Conservation (phyloP, 2,113 vertebrate species). For the Malurus melanocephalus region DNA sequence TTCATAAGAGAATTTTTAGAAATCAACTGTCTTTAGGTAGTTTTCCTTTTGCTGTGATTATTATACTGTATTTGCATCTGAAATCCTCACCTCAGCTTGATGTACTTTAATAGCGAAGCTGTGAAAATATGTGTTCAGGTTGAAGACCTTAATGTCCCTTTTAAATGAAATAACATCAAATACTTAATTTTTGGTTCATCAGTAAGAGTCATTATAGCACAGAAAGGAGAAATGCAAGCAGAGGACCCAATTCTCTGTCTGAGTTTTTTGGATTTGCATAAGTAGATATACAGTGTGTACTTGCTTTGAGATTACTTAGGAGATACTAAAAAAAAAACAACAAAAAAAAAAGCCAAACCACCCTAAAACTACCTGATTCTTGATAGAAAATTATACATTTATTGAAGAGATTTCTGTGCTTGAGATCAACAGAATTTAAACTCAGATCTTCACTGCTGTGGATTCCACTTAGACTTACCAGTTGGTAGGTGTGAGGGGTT, state of each 20-base stretch:
- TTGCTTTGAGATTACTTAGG: not conserved
- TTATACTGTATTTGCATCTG: not conserved
- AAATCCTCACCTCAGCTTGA: not conserved
- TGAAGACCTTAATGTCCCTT: not conserved
- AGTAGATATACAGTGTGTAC: not conserved
- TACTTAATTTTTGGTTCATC: not conserved
- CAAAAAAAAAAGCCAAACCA: not conserved
- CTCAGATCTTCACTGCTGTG: conserved; percentile 17
- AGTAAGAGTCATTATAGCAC: not conserved
- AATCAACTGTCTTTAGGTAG: not conserved
- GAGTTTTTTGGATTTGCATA: not conserved
- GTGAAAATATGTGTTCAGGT: not conserved
- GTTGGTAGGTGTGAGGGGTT: conserved; percentile 50
- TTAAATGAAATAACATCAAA: not conserved
- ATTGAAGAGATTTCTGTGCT: not conserved
- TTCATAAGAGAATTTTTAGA: not conserved
- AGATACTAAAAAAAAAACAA: not conserved
- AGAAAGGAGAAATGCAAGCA: not conserved
- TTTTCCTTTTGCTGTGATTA: not conserved
- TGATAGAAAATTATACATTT: not conserved
- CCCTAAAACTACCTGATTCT: not conserved
- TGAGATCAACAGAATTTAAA: conserved; percentile 44
- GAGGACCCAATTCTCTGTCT: not conserved
- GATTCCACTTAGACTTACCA: conserved; percentile 37
- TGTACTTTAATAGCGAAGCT: not conserved